Evolutionary conservation across 1,140 invertebrate species (phyloP).

Genomic region (Atopsyche davidsoni): DNA sequence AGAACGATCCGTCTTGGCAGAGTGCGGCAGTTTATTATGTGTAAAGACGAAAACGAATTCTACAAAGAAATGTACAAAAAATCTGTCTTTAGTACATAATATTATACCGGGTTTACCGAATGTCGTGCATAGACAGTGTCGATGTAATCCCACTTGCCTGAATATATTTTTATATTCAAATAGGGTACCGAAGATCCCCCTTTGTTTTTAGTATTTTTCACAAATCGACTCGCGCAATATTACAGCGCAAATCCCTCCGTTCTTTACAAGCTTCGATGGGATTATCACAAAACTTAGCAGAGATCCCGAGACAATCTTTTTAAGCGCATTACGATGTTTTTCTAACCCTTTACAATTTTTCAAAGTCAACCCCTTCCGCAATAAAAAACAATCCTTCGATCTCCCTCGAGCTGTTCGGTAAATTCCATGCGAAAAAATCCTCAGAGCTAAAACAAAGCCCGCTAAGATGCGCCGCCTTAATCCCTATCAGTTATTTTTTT

Average conservation of each 20-base stretch:
- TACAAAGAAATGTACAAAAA: no score
- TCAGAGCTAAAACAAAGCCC: conserved; percentile 22
- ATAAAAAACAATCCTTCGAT: conserved; percentile 23
- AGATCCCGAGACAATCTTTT: conserved; percentile 29
- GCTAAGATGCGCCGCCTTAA: conserved; percentile 26
- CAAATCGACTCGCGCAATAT: conserved; percentile 8
- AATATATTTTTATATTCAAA: no score
- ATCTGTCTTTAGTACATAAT: no score
- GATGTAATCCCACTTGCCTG: no score
- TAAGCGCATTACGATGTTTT: conserved; percentile 30
- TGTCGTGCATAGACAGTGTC: no score
- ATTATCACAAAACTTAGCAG: conserved; percentile 29
- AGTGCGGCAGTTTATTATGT: no score
- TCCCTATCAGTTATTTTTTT: conserved; percentile 25
- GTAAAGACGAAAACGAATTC: no score
- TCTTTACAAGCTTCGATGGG: conserved; percentile 26
- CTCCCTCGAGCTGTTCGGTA: conserved; percentile 8
- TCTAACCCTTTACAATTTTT: conserved; percentile 30
- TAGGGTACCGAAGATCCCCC: no score
- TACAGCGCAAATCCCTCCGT: conserved; percentile 23
- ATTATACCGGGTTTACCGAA: no score
- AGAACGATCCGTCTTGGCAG: no score
- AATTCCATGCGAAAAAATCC: conserved; percentile 29
- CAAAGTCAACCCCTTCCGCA: conserved; percentile 29
- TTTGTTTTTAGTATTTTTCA: not conserved